Evolutionary conservation across 2,888 invertebrate genomes (phyloP).

Genomic region (Halictus ligatus): DNA sequence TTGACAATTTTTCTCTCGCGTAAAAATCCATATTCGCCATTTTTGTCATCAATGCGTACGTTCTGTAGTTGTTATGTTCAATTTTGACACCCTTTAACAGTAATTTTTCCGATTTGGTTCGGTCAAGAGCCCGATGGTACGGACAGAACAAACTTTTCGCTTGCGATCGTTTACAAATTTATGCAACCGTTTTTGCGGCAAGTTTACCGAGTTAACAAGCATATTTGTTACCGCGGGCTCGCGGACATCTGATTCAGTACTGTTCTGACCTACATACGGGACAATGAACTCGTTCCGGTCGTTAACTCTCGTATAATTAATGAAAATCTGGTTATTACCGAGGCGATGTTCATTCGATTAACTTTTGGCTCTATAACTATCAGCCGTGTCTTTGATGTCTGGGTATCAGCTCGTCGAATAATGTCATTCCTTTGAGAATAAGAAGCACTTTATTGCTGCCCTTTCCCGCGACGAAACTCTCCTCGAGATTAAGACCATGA

Average conservation of each 20-base stretch:
- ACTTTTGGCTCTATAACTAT: neutral
- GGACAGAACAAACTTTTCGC: neutral
- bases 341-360: neutral
- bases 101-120: too few species aligned
- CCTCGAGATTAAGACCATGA: neutral
- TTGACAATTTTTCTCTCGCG: too few species aligned
- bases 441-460: neutral
- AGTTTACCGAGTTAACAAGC: neutral
- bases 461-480: neutral
- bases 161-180: neutral
- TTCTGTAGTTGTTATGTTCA: too few species aligned
- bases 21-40: too few species aligned
- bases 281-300: slow-evolving; percentile 10
- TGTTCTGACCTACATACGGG: slow-evolving; percentile 10
- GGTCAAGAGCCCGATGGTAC: too few species aligned
- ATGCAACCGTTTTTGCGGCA: neutral
- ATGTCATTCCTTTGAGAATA: neutral
- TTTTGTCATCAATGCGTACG: too few species aligned
- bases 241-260: neutral
- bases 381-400: neutral
- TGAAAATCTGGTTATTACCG: neutral
- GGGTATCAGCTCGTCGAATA: neutral
- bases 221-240: neutral
- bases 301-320: neutral
- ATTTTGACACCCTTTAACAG: too few species aligned